Evolutionary conservation across 2,888 invertebrate species (phyloP), one percentile per base, ranked within the genome.

Genomic region (Oxystoma pomonae): DNA sequence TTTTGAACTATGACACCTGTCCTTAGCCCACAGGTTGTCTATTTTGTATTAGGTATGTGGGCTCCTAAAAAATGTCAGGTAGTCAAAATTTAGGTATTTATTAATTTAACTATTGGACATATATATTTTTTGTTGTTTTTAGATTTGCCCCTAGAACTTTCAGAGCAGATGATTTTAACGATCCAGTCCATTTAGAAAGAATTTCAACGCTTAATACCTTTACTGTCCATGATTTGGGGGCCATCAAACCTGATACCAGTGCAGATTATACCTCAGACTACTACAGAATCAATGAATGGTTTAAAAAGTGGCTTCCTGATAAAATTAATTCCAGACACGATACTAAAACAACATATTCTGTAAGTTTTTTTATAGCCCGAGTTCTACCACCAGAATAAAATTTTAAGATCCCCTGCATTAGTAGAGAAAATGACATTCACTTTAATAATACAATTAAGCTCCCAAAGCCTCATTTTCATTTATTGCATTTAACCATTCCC

Each of bases 181-280:
- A 98, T 79, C 96, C 98, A 0, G 94, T 97, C 60, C 98, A 98
- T 82, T 81, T 94, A 71, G 93, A 97, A 78, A 87, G 96, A 77
- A 95, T 96, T 72, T 98, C 98, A 0, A 98, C 98, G 0, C 83
- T 96, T 76, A 95, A 95, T 73, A 98, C 97, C 0, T 95, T 98
- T 69, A 87, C 88, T 65, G 87, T 94, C 1, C 86, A 87, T 69
- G 96, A 96, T 83, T 83, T 96, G 61, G 96, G 96, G 20, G 92
- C 94, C 0, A 88, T 94, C 74, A 72, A 70, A 22, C 87, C 91
- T 0, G 85, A 87, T 0, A 90, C 90, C 2, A 92, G 93, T 56
- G 85, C 87, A 67, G 98, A 98, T 81, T 98, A 98, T 76, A 92
- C 96, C 0, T 90, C 91, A 0, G 93, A 95, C 73, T 89, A 88